Conservation (phyloP, 2,797 vertebrate species). For the Silurus aristotelis region DNA sequence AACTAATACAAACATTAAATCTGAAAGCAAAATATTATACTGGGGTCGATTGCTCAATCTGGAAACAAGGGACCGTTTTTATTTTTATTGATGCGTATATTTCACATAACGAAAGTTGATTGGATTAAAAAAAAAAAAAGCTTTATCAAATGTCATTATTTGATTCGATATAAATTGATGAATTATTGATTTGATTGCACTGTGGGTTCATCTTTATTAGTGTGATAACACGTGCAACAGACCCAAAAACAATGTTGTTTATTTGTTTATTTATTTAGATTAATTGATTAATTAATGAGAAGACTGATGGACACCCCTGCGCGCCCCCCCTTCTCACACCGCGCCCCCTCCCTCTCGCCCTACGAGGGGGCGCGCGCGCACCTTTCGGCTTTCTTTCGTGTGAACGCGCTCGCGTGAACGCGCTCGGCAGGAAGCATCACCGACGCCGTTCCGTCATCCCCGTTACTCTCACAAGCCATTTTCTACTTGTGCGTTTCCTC, state of each 20-base stretch:
- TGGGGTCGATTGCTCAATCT: too few relatives aligned
- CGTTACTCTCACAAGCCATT: background rate
- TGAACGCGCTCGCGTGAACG: background rate
- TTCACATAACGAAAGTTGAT: too few relatives aligned
- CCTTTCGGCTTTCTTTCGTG: background rate
- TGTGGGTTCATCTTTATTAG: too few relatives aligned
- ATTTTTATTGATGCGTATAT: too few relatives aligned
- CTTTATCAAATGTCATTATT: too few relatives aligned
- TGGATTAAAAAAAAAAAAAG: too few relatives aligned
- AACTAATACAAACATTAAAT: too few relatives aligned
- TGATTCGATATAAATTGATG: background rate
- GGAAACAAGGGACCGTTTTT: too few relatives aligned
- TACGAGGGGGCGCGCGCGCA: background rate
- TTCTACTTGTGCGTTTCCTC: too few relatives aligned
- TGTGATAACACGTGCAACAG: background rate
- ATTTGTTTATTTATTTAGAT: background rate
- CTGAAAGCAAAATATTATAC: too few relatives aligned
- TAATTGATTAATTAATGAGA: background rate
- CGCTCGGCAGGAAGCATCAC: constrained; percentile 4
- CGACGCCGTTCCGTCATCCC: background rate
- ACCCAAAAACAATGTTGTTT: background rate
- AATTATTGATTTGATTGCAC: background rate
- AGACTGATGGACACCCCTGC: too few relatives aligned
- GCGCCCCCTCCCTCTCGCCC: rapidly evolving
- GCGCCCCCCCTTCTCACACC: background rate